Base-by-base conservation (phyloP, 2,888 invertebrate species). In the Piscicola geometra region DNA sequence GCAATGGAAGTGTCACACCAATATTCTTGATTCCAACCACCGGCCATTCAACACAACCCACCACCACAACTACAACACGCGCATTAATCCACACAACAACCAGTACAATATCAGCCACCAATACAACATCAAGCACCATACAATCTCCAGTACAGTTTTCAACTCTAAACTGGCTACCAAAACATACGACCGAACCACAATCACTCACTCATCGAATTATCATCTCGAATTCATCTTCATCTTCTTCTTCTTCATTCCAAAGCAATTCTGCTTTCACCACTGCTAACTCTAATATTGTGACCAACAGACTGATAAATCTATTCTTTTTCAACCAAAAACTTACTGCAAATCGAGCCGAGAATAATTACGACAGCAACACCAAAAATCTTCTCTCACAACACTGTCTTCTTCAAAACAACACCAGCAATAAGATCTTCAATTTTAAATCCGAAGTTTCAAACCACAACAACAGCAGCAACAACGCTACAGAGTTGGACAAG, bases 1-100 rank as follows among this genome's bases (percentile, higher is more conserved):
- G 64, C 25, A 73, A 73, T 60, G 73, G 73, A 25, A 56, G 30
- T 36, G 73, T 73, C 60, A 64, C 56, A 21, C 73, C 73, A 18
- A 30, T 73, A 3, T 73, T 25, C 33, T 73, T 60, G 73, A 15
- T 73, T 15, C 73, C 52, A 36, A 73, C 47, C 21, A 50, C 28
- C n/a, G 18, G 1, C 35, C 15, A 15, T 15, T n/a, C 25, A 21
- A n/a, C 71, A 25, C 30, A 30, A 25, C 50, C 41, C n/a, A 32
- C 52, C 60, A 56, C 60, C 3, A 56, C 60, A 9, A 56, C 21
- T 25, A 15, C n/a, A 3, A 25, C 25, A 3, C 15, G 15, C 15
- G 5, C 41, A 5, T 9, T 9, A 5, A 9, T 41, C 41, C 5
- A 5, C 41, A 41, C 41, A 41, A 41, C 15, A 41, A 41, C 41